Evolutionary conservation across 2,797 vertebrate genomes (phyloP).

Genomic region (Cossypha polioptera): DNA sequence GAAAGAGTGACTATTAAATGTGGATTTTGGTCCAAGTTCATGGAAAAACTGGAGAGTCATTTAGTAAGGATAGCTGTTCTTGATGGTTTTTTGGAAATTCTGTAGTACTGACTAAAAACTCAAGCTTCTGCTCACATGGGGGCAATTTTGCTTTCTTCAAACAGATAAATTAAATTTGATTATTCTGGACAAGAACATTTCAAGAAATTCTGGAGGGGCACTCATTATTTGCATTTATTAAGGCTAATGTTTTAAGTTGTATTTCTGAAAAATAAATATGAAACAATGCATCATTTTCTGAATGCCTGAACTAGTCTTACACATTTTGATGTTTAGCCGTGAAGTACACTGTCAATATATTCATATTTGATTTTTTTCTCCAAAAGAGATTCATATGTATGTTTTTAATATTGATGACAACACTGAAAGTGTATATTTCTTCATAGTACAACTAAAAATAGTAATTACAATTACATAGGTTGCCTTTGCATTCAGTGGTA

Average conservation of each 20-base stretch:
- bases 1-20: not conserved
- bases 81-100: not conserved
- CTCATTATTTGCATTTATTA: not conserved
- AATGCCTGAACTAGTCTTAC: not conserved
- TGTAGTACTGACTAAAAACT: not conserved
- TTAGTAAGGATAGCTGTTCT: not conserved
- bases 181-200: not conserved
- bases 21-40: not conserved
- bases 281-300: not conserved
- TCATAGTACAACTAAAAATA: not conserved
- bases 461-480: not conserved
- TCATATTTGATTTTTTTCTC: not conserved
- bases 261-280: not conserved
- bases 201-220: not conserved
- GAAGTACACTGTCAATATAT: not conserved
- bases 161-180: not conserved
- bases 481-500: not conserved
- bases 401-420: not conserved
- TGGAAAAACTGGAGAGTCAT: not conserved
- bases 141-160: not conserved
- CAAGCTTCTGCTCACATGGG: not conserved
- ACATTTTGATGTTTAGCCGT: not conserved
- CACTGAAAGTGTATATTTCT: not conserved
- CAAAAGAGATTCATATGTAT: not conserved
- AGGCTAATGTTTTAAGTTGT: not conserved